Evolutionary conservation across 1,140 invertebrate genomes (phyloP).

Genomic region (Pteromalus puparum): DNA sequence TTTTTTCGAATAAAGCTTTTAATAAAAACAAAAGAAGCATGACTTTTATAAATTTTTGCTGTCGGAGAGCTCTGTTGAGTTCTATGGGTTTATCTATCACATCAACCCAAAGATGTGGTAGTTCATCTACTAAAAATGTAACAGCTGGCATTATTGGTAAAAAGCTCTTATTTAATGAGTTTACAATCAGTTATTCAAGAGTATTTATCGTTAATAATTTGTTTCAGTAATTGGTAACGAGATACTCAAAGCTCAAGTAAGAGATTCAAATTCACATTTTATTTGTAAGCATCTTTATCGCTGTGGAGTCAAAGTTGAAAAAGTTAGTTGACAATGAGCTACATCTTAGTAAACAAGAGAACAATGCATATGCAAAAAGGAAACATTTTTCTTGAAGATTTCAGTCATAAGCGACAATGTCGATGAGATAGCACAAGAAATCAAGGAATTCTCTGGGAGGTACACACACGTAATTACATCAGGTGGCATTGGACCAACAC

Average conservation of each 20-base stretch:
- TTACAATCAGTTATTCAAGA: background rate
- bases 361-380: conserved; percentile 42
- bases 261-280: conserved; percentile 85
- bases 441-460: conserved; percentile 79
- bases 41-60: conserved; percentile 24
- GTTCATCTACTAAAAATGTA: conserved; percentile 47
- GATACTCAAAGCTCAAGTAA: conserved; percentile 87
- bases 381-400: conserved; percentile 74
- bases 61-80: background rate
- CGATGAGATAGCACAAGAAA: conserved; percentile 82
- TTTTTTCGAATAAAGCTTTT: background rate
- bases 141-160: conserved; percentile 71
- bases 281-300: conserved; percentile 80
- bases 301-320: conserved; percentile 81
- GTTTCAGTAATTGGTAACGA: conserved; percentile 87
- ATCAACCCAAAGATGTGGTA: conserved; percentile 50
- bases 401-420: conserved; percentile 83
- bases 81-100: conserved; percentile 31
- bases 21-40: conserved; percentile 18
- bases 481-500: conserved; percentile 90
- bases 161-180: conserved; percentile 27
- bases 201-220: conserved; percentile 41
- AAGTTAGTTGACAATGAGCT: conserved; percentile 69
- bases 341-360: conserved; percentile 43
- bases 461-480: conserved; percentile 84